Conservation (phyloP, 2,797 vertebrate species). For the Anisognathus igniventris region DNA sequence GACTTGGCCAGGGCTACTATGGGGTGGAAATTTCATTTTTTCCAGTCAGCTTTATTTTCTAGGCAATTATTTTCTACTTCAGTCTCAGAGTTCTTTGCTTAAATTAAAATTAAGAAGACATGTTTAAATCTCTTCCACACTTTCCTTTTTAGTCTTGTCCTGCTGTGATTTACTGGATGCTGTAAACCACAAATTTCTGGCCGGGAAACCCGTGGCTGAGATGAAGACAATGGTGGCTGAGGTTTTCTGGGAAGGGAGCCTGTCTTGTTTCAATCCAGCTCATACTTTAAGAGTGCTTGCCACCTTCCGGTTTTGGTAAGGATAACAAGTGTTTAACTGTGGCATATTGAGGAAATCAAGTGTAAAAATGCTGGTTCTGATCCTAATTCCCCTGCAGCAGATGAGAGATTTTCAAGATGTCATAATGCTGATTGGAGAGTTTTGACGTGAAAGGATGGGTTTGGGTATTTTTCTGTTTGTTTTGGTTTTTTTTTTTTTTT, state of each 20-base stretch:
- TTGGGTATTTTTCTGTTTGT: neutral
- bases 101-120: neutral
- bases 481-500: too few species aligned
- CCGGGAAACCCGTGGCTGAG: neutral
- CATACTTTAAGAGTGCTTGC: slow-evolving; percentile 63
- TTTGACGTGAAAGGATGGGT: neutral
- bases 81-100: neutral
- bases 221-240: neutral
- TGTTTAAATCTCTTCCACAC: neutral
- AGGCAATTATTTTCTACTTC: neutral
- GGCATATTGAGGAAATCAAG: neutral
- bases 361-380: neutral
- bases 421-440: neutral
- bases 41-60: neutral
- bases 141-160: neutral
- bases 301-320: slow-evolving; percentile 55
- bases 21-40: neutral
- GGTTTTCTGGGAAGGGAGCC: neutral
- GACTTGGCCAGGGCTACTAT: neutral
- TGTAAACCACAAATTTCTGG: neutral
- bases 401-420: neutral
- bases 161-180: neutral
- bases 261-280: neutral
- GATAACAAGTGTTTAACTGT: neutral
- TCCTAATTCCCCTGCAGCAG: neutral